Evolutionary conservation across 1,140 invertebrate species (phyloP).

Genomic region (Harpegnathos saltator): DNA sequence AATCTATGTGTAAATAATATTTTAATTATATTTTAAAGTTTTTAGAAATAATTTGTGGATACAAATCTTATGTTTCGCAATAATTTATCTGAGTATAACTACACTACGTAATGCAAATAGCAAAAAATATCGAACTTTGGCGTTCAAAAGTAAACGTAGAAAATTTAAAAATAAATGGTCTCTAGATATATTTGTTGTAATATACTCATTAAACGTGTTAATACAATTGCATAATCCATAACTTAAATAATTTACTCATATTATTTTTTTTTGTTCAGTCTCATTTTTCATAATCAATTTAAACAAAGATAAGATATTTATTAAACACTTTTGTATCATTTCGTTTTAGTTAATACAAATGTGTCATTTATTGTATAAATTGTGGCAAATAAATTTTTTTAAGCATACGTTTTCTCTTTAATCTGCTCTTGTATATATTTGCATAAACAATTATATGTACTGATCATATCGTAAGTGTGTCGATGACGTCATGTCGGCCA

Average conservation of each 20-base stretch:
- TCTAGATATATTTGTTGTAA: slow-evolving; percentile 2
- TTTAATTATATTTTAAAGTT: slow-evolving; percentile 16
- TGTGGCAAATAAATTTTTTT: slow-evolving; percentile 39
- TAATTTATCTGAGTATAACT: slow-evolving; percentile 20
- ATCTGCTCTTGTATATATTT: not conserved
- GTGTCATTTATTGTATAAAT: slow-evolving; percentile 26
- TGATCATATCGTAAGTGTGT: not conserved
- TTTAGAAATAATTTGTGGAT: slow-evolving; percentile 33
- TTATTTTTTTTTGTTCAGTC: not conserved
- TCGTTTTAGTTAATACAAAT: slow-evolving; percentile 25
- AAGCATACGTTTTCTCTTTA: not conserved
- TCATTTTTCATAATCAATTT: slow-evolving; percentile 16
- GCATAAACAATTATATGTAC: too few species aligned
- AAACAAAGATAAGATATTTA: slow-evolving; percentile 22
- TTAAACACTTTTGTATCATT: slow-evolving; percentile 40
- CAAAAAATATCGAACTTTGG: not conserved
- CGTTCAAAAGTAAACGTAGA: not conserved
- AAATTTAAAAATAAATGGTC: slow-evolving; percentile 5
- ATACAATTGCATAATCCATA: slow-evolving; percentile 2
- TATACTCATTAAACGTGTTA: slow-evolving; percentile 18
- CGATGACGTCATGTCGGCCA: slow-evolving; percentile 6
- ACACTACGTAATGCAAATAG: not conserved
- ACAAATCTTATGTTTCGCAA: slow-evolving; percentile 14
- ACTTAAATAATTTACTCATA: slow-evolving; percentile 27
- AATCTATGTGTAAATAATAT: slow-evolving; percentile 16